Evolutionary conservation across 1,140 invertebrate species (phyloP).

Genomic region (Sycobia sp.): DNA sequence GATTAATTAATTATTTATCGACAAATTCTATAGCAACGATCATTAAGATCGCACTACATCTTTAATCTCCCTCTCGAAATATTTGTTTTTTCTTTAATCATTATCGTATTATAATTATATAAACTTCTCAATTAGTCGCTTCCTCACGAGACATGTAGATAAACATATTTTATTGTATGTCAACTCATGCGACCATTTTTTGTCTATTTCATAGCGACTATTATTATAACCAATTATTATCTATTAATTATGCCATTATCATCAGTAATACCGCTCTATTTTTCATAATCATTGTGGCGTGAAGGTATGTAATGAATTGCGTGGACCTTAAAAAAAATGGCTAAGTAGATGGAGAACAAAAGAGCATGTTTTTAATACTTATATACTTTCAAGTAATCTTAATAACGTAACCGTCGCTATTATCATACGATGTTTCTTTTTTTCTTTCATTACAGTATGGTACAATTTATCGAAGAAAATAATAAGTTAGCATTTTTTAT

Average conservation of each 20-base stretch:
- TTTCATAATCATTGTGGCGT: constrained; percentile 22
- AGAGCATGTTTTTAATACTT: constrained; percentile 34
- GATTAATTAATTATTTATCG: constrained; percentile 39
- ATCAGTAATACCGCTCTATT: constrained; percentile 18
- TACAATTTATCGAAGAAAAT: constrained; percentile 35
- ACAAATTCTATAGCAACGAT: constrained; percentile 32
- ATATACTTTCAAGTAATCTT: constrained; percentile 35
- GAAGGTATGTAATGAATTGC: constrained; percentile 23
- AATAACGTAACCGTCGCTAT: constrained; percentile 31
- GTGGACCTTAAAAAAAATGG: constrained; percentile 9
- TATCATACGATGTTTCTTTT: constrained; percentile 31
- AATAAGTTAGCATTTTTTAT: constrained; percentile 36
- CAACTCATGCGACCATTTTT: constrained; percentile 18
- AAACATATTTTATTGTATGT: constrained; percentile 24
- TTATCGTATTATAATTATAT: constrained; percentile 30
- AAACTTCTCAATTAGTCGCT: constrained; percentile 12
- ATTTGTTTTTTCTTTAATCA: constrained; percentile 20
- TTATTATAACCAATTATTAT: constrained; percentile 24
- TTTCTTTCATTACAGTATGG: constrained; percentile 32
- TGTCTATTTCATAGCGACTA: constrained; percentile 25
- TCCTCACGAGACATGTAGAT: constrained; percentile 25
- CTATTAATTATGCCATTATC: constrained; percentile 29
- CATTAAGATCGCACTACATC: constrained; percentile 26
- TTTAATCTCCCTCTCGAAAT: constrained; percentile 25
- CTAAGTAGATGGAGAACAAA: constrained; percentile 29